These are phyloP conservation scores for Sinella curviseta DNA, from an alignment of 1,140 invertebrate species.

Conservation along the genomic window DNA sequence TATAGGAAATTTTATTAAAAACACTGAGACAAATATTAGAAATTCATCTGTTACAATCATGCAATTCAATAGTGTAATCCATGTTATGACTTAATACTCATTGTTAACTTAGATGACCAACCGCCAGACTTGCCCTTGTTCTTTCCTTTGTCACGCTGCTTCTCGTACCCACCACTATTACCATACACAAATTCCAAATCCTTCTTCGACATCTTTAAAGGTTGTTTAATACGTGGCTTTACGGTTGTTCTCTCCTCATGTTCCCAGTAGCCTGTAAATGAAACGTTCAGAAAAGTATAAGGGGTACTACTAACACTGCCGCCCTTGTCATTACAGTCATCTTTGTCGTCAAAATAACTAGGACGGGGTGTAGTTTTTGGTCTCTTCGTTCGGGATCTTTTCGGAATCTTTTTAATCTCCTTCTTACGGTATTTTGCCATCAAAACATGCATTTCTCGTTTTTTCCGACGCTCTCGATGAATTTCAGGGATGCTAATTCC, in stretches of 20 bases:
- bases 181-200: not conserved
- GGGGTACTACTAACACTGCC: not conserved
- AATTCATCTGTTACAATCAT: too few relatives aligned
- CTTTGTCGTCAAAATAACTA: not conserved
- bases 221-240: not conserved
- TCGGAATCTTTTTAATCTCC: not conserved
- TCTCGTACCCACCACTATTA: not conserved
- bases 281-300: not conserved
- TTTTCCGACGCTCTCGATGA: not conserved
- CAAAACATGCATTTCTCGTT: not conserved
- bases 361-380: not conserved
- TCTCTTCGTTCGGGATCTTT: not conserved
- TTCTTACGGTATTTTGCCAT: not conserved
- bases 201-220: not conserved
- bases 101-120: not conserved
- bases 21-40: too few relatives aligned
- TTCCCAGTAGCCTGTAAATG: conserved; percentile 3
- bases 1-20: not conserved
- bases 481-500: too few relatives aligned
- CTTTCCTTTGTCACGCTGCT: not conserved
- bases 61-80: not conserved
- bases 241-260: not conserved
- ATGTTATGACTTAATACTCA: not conserved
- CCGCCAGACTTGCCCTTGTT: not conserved
- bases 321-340: not conserved